Evolutionary conservation across 2,888 invertebrate genomes (phyloP), one percentile per base, ranked within the genome.

Genomic region (Apamea epomidion): DNA sequence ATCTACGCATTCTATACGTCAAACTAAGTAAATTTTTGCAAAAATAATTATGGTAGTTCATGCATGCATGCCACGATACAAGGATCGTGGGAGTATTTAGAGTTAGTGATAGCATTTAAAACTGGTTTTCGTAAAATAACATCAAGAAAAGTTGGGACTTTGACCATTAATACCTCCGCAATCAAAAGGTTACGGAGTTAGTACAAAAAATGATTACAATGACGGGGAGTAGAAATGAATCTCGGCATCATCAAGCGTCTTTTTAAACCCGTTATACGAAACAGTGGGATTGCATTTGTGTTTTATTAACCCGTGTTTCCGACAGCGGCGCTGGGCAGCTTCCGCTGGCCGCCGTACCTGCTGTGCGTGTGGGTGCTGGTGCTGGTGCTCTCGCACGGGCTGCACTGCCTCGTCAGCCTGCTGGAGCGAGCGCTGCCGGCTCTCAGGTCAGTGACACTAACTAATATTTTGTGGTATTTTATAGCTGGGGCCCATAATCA

Each of bases 331-430:
- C 83, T 96, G 90, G 95, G 95, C 91, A 95, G 95, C 62, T 94
- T 95, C 93, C 95, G 95, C 45, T 97, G 97, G 96, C 96, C 97
- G 87, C 97, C 97, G 79, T 97, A 96, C 93, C 89, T 96, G 92
- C 92, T 97, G 90, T 93, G 92, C 77, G 95, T 95, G 92, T 96
- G 96, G 96, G 94, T 96, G 92, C 45, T 93, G 82, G 95, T 95
- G 87, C 91, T 97, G 86, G 84, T 95, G 69, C 90, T 95, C 25
- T 95, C 97, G 71, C 96, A 96, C 91, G 92, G 90, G 84, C 93
- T 97, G 90, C 96, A 96, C 92, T 93, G 94, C 89, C 84, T 95
- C 78, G 94, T 93, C 74, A 92, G 91, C 64, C 80, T 94, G 89
- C 93, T 97, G 6, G 95, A 95, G 80, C 88, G 90, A 7, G 89